These are phyloP conservation scores for Enteromius thamalakanensis DNA, from an alignment of 2,797 vertebrate genomes.

Conservation along the genomic window DNA sequence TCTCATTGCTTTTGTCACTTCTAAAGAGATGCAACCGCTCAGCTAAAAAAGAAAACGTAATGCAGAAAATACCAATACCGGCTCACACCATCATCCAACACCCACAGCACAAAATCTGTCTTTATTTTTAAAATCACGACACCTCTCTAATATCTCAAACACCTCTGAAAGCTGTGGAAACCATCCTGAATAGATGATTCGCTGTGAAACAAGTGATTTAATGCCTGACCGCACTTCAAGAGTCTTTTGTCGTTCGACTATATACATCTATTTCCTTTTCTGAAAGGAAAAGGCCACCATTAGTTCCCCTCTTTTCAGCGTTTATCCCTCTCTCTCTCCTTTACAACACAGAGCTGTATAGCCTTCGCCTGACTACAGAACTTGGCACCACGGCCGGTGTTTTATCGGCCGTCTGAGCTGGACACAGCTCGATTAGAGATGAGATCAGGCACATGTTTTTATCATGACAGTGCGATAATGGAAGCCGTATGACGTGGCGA, in stretches of 20 bases:
- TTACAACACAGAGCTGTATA: constrained; percentile 20
- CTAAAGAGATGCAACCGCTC: constrained; percentile 41
- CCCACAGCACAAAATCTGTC: constrained; percentile 32
- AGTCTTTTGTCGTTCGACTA: constrained; percentile 37
- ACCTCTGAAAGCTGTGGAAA: constrained; percentile 35
- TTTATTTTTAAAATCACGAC: constrained; percentile 48
- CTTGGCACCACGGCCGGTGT: constrained; percentile 14
- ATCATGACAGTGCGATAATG: constrained; percentile 69
- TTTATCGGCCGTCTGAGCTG: constrained; percentile 40
- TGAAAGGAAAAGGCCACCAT: constrained; percentile 34
- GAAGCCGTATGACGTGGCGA: constrained; percentile 65
- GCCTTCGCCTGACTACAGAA: constrained; percentile 33
- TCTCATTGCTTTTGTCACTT: constrained; percentile 50
- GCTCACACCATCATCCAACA: constrained; percentile 13
- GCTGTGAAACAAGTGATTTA: constrained; percentile 54
- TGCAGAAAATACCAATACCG: background rate
- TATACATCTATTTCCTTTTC: constrained; percentile 30
- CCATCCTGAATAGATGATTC: constrained; percentile 24
- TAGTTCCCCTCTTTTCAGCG: constrained; percentile 31
- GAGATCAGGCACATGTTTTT: constrained; percentile 70
- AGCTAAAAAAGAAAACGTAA: background rate
- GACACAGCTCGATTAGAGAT: constrained; percentile 59
- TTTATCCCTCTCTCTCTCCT: constrained; percentile 3
- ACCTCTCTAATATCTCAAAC: constrained; percentile 41
- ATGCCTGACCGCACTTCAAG: constrained; percentile 53